phyloP scores from a whole-genome alignment of 2,113 vertebrate species.

The Petaurus breviceps region DNA sequence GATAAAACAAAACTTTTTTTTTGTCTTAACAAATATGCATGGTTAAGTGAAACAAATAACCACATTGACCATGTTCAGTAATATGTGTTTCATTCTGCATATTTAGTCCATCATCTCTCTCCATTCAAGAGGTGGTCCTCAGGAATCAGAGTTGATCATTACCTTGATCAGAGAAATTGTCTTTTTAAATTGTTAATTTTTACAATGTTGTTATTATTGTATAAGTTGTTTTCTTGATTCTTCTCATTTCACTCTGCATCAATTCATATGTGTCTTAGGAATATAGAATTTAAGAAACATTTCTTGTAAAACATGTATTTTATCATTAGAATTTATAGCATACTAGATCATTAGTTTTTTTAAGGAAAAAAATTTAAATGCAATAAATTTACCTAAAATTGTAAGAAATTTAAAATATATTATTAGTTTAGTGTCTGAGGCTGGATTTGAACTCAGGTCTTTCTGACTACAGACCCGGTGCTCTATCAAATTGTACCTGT shows the following conservation, averaged over 20 bases:
- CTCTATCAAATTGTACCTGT: background rate
- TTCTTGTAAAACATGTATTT: constrained; percentile 34
- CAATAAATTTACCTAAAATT: constrained; percentile 5
- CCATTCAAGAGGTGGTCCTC: background rate
- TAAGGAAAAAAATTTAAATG: background rate
- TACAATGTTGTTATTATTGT: background rate
- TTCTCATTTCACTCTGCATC: background rate
- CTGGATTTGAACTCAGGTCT: background rate
- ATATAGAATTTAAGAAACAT: background rate
- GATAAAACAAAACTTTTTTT: background rate
- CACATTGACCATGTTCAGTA: background rate
- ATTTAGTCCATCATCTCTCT: background rate
- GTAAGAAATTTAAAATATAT: constrained; percentile 4
- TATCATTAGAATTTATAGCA: background rate
- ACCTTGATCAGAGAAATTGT: background rate
- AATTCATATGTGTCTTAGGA: background rate
- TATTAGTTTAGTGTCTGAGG: background rate
- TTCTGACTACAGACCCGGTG: background rate
- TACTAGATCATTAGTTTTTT: background rate
- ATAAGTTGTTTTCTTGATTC: background rate
- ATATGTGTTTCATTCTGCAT: background rate
- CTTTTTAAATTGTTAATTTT: background rate
- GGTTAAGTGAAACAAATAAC: background rate
- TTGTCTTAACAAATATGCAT: background rate
- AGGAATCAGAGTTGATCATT: background rate